Percentiles rank a stretch among this genome's conserved stretches.
Conservation (phyloP, 2,888 invertebrate genomes). For the Sinodicranocentrus sp. region DNA sequence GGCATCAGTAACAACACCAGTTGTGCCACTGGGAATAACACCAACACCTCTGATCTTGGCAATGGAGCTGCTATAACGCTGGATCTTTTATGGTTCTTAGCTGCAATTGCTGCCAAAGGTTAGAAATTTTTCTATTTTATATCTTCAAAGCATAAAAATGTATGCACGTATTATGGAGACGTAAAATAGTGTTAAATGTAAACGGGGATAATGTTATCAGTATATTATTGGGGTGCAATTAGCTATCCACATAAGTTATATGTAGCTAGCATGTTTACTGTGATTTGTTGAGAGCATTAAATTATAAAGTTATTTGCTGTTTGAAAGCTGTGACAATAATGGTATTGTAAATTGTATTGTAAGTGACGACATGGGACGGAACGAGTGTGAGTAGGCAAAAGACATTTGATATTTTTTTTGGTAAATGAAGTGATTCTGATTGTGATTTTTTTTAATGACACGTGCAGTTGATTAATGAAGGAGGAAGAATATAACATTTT, state of each 20-base stretch:
- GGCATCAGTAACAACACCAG: neutral
- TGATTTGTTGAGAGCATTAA: constrained; percentile 15
- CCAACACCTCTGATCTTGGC: constrained; percentile 47
- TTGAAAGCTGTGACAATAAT: constrained; percentile 16
- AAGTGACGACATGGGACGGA: too few species aligned
- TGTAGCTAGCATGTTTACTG: neutral
- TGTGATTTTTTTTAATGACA: too few species aligned
- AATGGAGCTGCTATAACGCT: constrained; percentile 45
- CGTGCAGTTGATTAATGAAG: too few species aligned
- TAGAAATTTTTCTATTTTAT: constrained; percentile 9
- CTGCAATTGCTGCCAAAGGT: constrained; percentile 73
- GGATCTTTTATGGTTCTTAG: constrained; percentile 71
- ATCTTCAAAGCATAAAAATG: neutral
- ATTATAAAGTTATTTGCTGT: constrained; percentile 13
- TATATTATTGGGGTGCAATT: constrained; percentile 11
- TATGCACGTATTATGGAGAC: neutral
- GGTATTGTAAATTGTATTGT: too few species aligned
- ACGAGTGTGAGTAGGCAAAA: too few species aligned
- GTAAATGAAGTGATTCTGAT: too few species aligned
- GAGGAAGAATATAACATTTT: too few species aligned
- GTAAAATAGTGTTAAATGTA: neutral
- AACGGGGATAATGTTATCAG: constrained; percentile 11
- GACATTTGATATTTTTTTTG: too few species aligned
- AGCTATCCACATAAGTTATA: constrained; percentile 2
- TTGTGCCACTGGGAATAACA: neutral